Conservation (phyloP, 2,888 invertebrate species). For the Seladonia tumulorum region DNA sequence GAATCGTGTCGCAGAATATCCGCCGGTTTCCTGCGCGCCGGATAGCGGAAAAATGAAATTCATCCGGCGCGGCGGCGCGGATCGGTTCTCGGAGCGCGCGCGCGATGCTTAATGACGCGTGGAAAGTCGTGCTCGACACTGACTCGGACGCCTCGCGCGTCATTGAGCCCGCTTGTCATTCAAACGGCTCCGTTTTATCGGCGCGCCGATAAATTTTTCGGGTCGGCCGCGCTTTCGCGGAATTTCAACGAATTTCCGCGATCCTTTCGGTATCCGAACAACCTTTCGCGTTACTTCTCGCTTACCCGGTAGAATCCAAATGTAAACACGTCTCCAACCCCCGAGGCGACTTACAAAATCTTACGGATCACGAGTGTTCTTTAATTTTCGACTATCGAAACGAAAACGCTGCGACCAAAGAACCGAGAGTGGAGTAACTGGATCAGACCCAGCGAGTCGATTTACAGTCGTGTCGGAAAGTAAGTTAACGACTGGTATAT, state of each 20-base stretch:
- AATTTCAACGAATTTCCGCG: neutral
- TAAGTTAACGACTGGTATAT: too few species aligned
- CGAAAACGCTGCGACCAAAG: neutral
- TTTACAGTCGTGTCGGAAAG: too few species aligned
- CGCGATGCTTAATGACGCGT: constrained; percentile 75
- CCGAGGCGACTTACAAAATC: too few species aligned
- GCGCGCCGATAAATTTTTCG: constrained; percentile 75
- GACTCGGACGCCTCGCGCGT: constrained; percentile 79
- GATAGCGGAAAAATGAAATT: constrained; percentile 44
- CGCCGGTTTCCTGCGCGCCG: neutral
- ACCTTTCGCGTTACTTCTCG: neutral
- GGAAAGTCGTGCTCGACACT: constrained; percentile 71
- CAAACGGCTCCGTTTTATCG: constrained; percentile 73
- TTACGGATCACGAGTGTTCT: too few species aligned
- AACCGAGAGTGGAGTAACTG: neutral
- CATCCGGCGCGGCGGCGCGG: constrained; percentile 1
- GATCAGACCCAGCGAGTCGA: neutral
- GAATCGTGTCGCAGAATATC: constrained; percentile 22
- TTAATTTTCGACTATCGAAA: neutral
- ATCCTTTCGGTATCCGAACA: neutral
- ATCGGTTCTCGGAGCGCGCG: constrained; percentile 22
- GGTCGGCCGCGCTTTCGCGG: constrained; percentile 53
- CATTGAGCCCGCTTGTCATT: constrained; percentile 80
- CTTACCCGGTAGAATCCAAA: neutral
- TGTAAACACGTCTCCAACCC: neutral